These are phyloP conservation scores for Centruroides sculpturatus DNA, from an alignment of 1,140 invertebrate genomes.

Conservation along the genomic window DNA sequence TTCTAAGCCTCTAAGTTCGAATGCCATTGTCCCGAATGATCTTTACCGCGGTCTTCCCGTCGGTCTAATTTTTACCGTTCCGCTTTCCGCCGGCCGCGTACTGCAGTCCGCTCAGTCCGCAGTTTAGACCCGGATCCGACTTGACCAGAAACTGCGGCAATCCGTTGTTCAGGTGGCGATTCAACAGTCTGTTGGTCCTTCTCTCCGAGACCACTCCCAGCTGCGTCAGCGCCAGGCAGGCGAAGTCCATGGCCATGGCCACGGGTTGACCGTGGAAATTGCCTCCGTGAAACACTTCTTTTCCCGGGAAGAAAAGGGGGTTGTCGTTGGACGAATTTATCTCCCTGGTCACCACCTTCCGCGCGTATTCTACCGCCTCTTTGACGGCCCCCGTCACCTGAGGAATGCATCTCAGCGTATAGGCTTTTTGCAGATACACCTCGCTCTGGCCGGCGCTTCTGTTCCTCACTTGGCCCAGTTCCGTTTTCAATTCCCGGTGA, in stretches of 20 bases:
- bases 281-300: background rate
- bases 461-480: background rate
- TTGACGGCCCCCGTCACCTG: background rate
- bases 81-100: too few relatives aligned
- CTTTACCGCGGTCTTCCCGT: too few relatives aligned
- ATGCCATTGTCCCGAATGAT: too few relatives aligned
- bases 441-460: background rate
- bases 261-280: background rate
- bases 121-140: too few relatives aligned
- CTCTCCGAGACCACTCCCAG: background rate
- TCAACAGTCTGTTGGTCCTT: background rate
- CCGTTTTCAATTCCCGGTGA: too few relatives aligned
- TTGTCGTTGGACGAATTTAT: background rate
- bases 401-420: background rate
- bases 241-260: background rate
- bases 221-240: background rate
- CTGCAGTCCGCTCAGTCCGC: background rate
- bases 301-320: background rate
- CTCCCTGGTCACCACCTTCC: background rate
- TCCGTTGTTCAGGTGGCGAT: background rate
- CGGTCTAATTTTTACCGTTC: too few relatives aligned
- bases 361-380: background rate
- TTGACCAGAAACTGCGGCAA: background rate
- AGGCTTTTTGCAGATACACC: background rate
- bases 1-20: too few relatives aligned